A percentile compares a stretch with the other conserved stretches of the same genome.
Evolutionary conservation across 2,113 vertebrate species (phyloP).

Genomic region (Plecotus auritus): DNA sequence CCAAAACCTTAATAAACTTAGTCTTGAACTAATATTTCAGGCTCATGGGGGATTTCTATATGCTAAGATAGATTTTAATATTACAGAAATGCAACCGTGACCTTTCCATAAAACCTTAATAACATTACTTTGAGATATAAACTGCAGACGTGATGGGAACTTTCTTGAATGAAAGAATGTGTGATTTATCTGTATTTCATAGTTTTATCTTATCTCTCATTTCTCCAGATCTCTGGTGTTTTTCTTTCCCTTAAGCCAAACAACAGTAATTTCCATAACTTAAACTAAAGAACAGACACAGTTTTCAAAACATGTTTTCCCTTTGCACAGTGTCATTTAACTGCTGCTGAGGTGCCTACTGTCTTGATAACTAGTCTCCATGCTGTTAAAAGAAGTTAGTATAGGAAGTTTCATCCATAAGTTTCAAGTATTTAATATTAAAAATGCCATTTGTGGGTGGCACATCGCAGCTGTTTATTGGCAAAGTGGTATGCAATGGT

Average conservation of each 20-base stretch:
- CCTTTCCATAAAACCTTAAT: constrained; percentile 72
- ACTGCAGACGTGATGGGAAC: constrained; percentile 27
- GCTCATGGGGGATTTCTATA: constrained; percentile 67
- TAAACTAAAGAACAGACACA: constrained; percentile 40
- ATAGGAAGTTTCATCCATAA: not conserved
- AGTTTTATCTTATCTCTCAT: constrained; percentile 59
- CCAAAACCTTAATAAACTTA: constrained; percentile 70
- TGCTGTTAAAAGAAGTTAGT: constrained; percentile 7
- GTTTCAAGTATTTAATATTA: constrained; percentile 36
- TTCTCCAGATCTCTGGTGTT: constrained; percentile 39
- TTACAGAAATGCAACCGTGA: constrained; percentile 75
- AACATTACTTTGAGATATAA: constrained; percentile 55
- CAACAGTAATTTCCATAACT: constrained; percentile 57
- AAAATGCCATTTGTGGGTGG: not conserved
- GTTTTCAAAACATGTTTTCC: constrained; percentile 3
- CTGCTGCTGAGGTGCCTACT: not conserved
- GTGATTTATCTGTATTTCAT: constrained; percentile 62
- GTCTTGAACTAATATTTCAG: constrained; percentile 68
- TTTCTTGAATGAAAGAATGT: constrained; percentile 28
- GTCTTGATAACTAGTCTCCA: not conserved
- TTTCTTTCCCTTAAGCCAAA: constrained; percentile 49
- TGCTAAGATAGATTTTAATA: constrained; percentile 76
- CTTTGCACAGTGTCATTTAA: constrained; percentile 14
- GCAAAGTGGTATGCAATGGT: not conserved
- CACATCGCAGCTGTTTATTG: not conserved